Base-by-base conservation (phyloP, 2,113 vertebrate genomes). In the Microcebus ravelobensis region DNA sequence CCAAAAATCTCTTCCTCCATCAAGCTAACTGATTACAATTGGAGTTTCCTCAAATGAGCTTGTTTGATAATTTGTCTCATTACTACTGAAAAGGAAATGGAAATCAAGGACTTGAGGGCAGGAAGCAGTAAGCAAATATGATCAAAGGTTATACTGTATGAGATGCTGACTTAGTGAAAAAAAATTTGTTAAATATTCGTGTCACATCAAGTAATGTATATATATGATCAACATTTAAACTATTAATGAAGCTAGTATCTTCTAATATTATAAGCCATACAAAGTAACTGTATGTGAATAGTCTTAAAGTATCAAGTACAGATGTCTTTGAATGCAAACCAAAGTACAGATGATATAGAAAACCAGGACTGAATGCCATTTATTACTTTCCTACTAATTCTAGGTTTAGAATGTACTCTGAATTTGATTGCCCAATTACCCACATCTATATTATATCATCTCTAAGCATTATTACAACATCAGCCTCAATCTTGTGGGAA, bases 371-470 rank as follows among this genome's bases (percentile, higher is more conserved):
- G 90, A 95, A 57, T 74, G 89, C 52, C 97, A 79, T 97, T 95
- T 96, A 93, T 97, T 98, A 97, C 96, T 98, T 97, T 98, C 93
- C 97, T 96, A 96, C 96, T 98, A 98, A 97, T 97, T 98, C 96
- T 97, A 96, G 97, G 96, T 97, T 98, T 98, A 96, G 91, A 91
- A 96, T 63, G 96, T 95, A 94, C 96, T 97, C 98, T 98, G 96
- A 97, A 63, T 98, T 96, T 97, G 94, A 98, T 97, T 97, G 98
- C 92, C 85, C 90, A 96, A 85, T 95, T 93, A 95, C 83, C 65
- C 63, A 77, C 94, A 94, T 94, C 87, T 86, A 96, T 83, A 92
- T 94, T 91, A 82, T 93, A 96, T 97, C 92, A 94, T 98, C 97
- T 96, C 91, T 91, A 97, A 96, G 97, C 96, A 98, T 97, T 89